Conservation (phyloP, 2,797 vertebrate species). For the Protosalanx chinensis region DNA sequence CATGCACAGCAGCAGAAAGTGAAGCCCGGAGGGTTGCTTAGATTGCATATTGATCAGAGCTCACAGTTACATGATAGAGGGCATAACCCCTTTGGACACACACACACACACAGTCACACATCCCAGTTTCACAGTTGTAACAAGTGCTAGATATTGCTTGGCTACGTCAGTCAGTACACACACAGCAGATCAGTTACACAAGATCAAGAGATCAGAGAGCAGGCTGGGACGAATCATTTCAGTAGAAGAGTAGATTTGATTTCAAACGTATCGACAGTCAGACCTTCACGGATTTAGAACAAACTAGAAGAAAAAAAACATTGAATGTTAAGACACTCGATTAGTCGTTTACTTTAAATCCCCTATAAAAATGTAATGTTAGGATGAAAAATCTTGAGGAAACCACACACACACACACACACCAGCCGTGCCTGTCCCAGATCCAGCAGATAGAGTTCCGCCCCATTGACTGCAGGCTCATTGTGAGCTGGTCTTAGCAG, state of each 20-base stretch:
- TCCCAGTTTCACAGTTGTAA: background rate
- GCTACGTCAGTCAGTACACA: too few species aligned
- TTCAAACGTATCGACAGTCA: background rate
- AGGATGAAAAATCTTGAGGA: background rate
- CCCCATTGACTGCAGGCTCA: constrained; percentile 71
- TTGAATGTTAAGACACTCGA: background rate
- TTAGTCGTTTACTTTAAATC: too few species aligned
- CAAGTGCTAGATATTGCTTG: too few species aligned
- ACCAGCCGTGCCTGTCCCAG: constrained; percentile 64
- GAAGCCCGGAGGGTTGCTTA: constrained; percentile 57
- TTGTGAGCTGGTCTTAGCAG: constrained; percentile 72
- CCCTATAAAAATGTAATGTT: too few species aligned
- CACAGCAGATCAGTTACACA: background rate
- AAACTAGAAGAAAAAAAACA: background rate
- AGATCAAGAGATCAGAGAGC: too few species aligned
- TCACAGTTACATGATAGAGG: constrained; percentile 66
- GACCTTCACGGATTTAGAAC: too few species aligned
- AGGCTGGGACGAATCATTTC: background rate
- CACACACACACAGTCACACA: constrained; percentile 17
- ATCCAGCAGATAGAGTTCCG: constrained; percentile 67
- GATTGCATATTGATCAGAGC: constrained; percentile 76
- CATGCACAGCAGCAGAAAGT: constrained; percentile 30
- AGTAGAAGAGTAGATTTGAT: background rate
- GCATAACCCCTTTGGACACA: constrained; percentile 23
- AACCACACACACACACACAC: constrained; percentile 36